Conservation (phyloP, 1,140 invertebrate genomes). For the Aphaenogaster floridana region DNA sequence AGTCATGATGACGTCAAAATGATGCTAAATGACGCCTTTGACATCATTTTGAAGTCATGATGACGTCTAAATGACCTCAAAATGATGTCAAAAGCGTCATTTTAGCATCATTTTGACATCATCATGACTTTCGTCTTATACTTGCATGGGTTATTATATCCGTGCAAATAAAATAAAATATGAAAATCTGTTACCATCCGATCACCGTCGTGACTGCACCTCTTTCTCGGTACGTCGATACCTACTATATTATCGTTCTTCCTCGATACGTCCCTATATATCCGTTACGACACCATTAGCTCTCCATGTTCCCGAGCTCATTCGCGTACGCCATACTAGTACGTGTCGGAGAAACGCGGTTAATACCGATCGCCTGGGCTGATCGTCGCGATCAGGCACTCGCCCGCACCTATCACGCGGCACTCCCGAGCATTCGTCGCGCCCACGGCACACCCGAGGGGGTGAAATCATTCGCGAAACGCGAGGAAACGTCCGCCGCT, state of each 20-base stretch:
- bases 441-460: too few relatives aligned
- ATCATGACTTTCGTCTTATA: too few relatives aligned
- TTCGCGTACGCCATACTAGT: neutral
- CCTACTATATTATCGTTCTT: neutral
- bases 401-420: neutral
- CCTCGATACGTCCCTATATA: neutral
- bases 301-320: neutral
- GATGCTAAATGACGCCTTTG: too few relatives aligned
- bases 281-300: neutral
- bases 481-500: too few relatives aligned
- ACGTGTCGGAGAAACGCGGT: neutral
- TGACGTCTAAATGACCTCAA: too few relatives aligned
- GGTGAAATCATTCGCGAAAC: too few relatives aligned
- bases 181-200: neutral
- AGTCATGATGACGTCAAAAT: too few relatives aligned
- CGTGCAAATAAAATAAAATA: neutral
- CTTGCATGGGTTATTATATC: neutral
- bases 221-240: neutral
- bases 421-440: neutral
- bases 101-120: too few relatives aligned
- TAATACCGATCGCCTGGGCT: neutral
- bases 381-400: neutral
- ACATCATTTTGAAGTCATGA: too few relatives aligned
- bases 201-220: neutral
- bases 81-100: too few relatives aligned